These are phyloP conservation scores for Channa striata DNA, from an alignment of 2,797 vertebrate species.

Conservation along the genomic window DNA sequence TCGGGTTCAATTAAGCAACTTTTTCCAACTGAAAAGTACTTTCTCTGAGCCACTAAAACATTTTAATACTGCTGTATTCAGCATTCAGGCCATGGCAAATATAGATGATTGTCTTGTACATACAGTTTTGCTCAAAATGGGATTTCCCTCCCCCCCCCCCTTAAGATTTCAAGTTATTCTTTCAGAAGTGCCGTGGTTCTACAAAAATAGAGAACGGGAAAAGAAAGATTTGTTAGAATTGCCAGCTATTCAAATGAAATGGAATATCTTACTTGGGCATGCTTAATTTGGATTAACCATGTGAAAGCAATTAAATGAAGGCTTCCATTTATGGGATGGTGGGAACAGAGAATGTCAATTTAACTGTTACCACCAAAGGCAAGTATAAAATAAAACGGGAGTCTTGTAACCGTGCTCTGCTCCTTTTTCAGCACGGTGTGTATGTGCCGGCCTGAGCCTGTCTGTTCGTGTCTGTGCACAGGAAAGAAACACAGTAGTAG, in stretches of 20 bases:
- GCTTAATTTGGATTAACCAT: constrained; percentile 85
- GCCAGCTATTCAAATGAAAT: constrained; percentile 79
- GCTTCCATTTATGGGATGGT: constrained; percentile 73
- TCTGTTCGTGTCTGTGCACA: constrained; percentile 26
- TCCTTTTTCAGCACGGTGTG: constrained; percentile 46
- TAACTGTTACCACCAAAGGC: constrained; percentile 76
- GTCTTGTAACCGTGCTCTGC: constrained; percentile 56
- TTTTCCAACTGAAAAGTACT: constrained; percentile 74
- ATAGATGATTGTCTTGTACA: constrained; percentile 74
- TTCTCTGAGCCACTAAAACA: constrained; percentile 76
- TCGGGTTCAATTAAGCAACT: constrained; percentile 81
- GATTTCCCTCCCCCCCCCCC: constrained; percentile 60
- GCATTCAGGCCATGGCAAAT: constrained; percentile 75
- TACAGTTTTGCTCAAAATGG: constrained; percentile 71
- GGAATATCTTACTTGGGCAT: constrained; percentile 79
- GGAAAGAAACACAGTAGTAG: constrained; percentile 24
- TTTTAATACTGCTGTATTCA: constrained; percentile 68
- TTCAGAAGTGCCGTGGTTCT: constrained; percentile 69
- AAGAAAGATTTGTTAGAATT: constrained; percentile 77
- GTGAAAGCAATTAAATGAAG: constrained; percentile 82
- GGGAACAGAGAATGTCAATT: constrained; percentile 81
- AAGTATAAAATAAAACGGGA: constrained; percentile 79
- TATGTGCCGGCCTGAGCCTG: constrained; percentile 39
- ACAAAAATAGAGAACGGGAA: constrained; percentile 58
- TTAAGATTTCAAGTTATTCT: constrained; percentile 72